phyloP scores from a whole-genome alignment of 2,888 invertebrate species.

The Anthophora plumipes region DNA sequence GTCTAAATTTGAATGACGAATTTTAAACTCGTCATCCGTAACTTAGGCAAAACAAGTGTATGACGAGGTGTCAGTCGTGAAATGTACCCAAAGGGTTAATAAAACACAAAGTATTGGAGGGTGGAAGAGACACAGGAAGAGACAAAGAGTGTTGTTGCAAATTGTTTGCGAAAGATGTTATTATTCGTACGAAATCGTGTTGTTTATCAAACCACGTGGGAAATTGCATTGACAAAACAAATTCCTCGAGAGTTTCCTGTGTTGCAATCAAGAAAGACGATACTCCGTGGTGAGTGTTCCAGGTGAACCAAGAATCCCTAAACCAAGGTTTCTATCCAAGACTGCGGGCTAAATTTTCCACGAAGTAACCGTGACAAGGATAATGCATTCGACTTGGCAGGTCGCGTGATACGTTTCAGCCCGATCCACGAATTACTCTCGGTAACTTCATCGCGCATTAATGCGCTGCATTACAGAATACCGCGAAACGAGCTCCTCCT shows the following conservation, averaged over 20 bases:
- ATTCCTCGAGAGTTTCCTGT: background rate
- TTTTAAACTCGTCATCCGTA: no score
- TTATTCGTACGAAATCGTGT: no score
- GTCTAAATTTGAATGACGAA: no score
- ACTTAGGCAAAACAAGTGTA: no score
- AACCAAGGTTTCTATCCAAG: no score
- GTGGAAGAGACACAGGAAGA: background rate
- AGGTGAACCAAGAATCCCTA: background rate
- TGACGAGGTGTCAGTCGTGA: no score
- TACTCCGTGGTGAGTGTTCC: background rate
- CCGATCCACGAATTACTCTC: conserved; percentile 29
- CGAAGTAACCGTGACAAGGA: background rate
- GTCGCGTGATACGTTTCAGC: conserved; percentile 14
- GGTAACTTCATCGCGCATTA: conserved; percentile 54
- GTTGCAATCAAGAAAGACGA: background rate
- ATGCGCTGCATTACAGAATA: conserved; percentile 47
- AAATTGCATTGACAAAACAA: background rate
- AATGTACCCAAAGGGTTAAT: no score
- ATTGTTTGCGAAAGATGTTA: background rate
- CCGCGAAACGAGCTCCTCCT: conserved; percentile 33
- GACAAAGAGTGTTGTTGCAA: no score
- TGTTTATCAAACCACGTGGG: background rate
- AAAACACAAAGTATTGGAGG: no score
- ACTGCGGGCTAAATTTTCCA: background rate
- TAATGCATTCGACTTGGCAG: conserved; percentile 11